A percentile compares a stretch with the other conserved stretches of the same genome.
phyloP scores from a whole-genome alignment of 2,113 vertebrate species.

The Onychostoma macrolepis region DNA sequence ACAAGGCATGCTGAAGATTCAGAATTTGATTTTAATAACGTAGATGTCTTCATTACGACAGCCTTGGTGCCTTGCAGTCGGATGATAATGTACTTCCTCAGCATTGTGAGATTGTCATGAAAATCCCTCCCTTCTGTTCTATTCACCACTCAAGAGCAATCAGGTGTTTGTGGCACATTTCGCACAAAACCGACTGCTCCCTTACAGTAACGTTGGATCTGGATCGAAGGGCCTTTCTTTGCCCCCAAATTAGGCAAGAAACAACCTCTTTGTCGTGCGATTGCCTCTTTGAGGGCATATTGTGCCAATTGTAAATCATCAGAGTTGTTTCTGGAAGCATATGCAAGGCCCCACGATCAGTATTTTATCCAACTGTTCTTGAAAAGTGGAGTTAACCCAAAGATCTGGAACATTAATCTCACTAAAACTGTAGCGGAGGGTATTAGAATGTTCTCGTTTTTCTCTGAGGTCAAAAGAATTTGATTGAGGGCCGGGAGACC shows the following conservation, averaged over 20 bases:
- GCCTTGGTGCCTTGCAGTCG: conserved; percentile 81
- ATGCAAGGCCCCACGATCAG: background rate
- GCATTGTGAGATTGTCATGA: conserved; percentile 78
- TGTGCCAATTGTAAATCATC: conserved; percentile 31
- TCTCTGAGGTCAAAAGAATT: conserved; percentile 70
- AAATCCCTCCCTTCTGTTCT: conserved; percentile 71
- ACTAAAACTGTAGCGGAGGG: conserved; percentile 60
- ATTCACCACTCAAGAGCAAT: conserved; percentile 77
- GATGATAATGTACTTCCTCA: conserved; percentile 76
- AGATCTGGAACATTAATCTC: conserved; percentile 24
- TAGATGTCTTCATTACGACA: conserved; percentile 91
- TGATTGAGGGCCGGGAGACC: conserved; percentile 38
- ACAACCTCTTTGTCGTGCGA: conserved; percentile 30
- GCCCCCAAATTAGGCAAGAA: conserved; percentile 45
- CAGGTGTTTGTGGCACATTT: conserved; percentile 77
- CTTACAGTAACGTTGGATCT: conserved; percentile 45
- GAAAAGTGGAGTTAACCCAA: conserved; percentile 10
- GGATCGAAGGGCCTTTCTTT: conserved; percentile 51
- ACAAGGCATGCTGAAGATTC: conserved; percentile 84
- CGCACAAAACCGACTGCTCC: conserved; percentile 70
- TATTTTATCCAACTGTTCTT: background rate
- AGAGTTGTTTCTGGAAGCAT: conserved; percentile 31
- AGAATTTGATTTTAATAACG: conserved; percentile 96
- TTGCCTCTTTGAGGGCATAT: conserved; percentile 33
- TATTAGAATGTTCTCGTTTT: conserved; percentile 86